Conservation (phyloP, 2,888 invertebrate species). For the Ormyrus labotus region DNA sequence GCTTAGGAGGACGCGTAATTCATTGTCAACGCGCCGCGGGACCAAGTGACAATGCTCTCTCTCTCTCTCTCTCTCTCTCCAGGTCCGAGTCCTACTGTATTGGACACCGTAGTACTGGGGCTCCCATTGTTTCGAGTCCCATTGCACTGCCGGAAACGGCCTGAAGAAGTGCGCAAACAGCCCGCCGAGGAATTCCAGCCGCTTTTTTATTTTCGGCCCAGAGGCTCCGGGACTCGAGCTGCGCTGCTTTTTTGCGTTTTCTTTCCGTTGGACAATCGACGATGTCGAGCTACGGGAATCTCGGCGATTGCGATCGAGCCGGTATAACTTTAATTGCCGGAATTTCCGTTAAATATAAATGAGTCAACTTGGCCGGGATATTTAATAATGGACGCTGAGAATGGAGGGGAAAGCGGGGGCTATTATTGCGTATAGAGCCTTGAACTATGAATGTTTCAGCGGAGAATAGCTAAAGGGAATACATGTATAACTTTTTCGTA, state of each 20-base stretch:
- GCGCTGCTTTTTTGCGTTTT: neutral
- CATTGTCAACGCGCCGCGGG: slow-evolving; percentile 23
- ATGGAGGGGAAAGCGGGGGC: neutral
- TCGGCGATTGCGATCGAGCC: neutral
- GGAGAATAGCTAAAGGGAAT: neutral
- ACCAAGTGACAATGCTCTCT: slow-evolving; percentile 11
- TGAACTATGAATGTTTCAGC: neutral
- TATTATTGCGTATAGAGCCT: neutral
- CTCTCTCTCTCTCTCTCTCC: neutral
- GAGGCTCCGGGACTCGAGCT: neutral
- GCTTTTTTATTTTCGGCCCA: neutral
- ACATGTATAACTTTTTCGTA: too few relatives aligned
- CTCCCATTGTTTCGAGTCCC: too few relatives aligned
- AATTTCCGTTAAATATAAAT: neutral
- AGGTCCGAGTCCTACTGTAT: too few relatives aligned
- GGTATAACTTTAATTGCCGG: neutral
- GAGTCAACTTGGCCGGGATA: neutral
- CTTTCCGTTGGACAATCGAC: too few relatives aligned
- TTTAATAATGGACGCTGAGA: neutral
- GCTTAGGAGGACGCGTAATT: slow-evolving; percentile 49
- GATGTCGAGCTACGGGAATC: too few relatives aligned
- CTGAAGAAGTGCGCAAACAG: slow-evolving; percentile 18
- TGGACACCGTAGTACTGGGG: too few relatives aligned
- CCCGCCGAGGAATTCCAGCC: neutral
- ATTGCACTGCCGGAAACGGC: too few relatives aligned